phyloP scores from a whole-genome alignment of 2,797 vertebrate genomes.

The Strix occidentalis region DNA sequence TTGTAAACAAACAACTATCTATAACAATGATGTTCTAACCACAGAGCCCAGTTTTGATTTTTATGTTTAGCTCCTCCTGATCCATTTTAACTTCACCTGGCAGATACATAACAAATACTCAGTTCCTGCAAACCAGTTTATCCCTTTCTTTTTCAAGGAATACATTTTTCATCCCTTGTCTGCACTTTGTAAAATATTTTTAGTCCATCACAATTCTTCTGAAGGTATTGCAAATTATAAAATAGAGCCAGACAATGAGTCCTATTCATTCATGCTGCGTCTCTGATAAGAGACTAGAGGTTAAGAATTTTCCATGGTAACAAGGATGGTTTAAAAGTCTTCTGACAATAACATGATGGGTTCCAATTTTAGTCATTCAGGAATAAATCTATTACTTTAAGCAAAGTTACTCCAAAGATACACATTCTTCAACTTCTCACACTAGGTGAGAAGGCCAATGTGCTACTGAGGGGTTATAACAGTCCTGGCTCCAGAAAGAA shows the following conservation, averaged over 20 bases:
- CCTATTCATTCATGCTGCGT: background rate
- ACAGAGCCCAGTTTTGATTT: background rate
- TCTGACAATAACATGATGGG: background rate
- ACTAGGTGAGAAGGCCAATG: background rate
- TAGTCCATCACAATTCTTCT: background rate
- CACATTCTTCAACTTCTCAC: background rate
- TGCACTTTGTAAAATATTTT: background rate
- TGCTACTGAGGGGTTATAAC: background rate
- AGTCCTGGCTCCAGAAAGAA: background rate
- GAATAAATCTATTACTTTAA: background rate
- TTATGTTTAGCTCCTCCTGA: background rate
- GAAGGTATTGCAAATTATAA: background rate
- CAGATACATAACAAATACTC: background rate
- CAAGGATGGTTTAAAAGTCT: background rate
- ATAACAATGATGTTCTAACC: background rate
- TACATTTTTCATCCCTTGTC: background rate
- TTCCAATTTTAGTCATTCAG: background rate
- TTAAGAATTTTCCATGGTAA: constrained; percentile 12
- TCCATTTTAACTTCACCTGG: background rate
- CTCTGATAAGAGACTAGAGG: background rate
- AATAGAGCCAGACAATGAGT: background rate
- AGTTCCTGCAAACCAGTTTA: background rate
- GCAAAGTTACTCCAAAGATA: background rate
- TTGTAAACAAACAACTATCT: background rate
- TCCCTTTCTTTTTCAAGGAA: background rate